A percentile compares a stretch with the other conserved stretches of the same genome.
These are phyloP conservation scores for Spea hammondii DNA, from an alignment of 2,797 vertebrate genomes.

Conservation along the genomic window DNA sequence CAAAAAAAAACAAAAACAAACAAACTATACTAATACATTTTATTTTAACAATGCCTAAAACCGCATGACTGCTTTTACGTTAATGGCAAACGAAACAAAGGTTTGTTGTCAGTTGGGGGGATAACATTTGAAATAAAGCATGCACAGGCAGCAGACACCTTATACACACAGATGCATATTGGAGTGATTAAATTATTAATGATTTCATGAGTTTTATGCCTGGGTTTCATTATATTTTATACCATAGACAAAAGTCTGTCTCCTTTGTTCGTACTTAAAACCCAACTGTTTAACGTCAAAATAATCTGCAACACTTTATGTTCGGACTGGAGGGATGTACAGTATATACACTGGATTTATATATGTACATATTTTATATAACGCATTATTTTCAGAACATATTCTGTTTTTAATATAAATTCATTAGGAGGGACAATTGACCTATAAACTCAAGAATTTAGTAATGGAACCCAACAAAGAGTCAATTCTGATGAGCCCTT, in stretches of 20 bases:
- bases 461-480: no score
- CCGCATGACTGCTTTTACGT: background rate
- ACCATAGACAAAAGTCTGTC: conserved; percentile 12
- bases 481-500: no score
- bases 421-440: no score
- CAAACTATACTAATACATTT: background rate
- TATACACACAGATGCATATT: conserved; percentile 20
- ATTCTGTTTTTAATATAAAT: no score
- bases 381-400: no score
- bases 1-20: no score
- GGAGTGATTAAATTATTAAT: conserved; percentile 30
- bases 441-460: no score
- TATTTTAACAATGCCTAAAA: conserved; percentile 35
- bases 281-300: conserved; percentile 15
- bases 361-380: background rate
- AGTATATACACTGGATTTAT: background rate
- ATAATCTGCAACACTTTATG: conserved; percentile 6
- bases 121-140: conserved; percentile 22
- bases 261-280: conserved; percentile 11
- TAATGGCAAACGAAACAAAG: background rate
- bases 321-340: background rate
- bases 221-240: conserved; percentile 21
- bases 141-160: conserved; percentile 13
- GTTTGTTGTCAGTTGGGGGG: background rate
- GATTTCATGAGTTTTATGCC: conserved; percentile 20